A percentile compares a stretch with the other conserved stretches of the same genome.
phyloP scores from a whole-genome alignment of 2,797 vertebrate genomes.

The Sebastes trivittatus region DNA sequence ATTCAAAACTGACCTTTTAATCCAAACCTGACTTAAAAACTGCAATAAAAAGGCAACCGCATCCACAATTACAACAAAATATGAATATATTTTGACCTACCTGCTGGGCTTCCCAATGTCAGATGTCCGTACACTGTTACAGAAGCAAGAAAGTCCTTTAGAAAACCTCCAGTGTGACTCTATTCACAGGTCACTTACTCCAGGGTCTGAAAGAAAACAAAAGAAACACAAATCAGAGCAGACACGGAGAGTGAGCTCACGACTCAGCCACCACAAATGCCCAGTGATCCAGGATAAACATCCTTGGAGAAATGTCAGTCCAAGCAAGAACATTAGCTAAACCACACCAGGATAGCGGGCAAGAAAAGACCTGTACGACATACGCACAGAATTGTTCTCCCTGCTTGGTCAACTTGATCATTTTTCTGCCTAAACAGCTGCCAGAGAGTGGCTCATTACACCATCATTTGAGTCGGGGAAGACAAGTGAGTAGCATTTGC shows the following conservation, averaged over 20 bases:
- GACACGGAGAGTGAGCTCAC: slow-evolving; percentile 56
- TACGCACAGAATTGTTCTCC: slow-evolving; percentile 42
- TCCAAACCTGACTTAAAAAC: background rate
- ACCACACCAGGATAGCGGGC: slow-evolving; percentile 10
- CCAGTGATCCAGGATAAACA: slow-evolving; percentile 70
- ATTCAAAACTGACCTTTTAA: background rate
- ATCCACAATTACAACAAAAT: background rate
- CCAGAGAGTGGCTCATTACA: slow-evolving; percentile 70
- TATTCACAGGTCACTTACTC: slow-evolving; percentile 65
- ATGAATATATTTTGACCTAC: slow-evolving; percentile 54
- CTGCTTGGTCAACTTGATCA: slow-evolving; percentile 61
- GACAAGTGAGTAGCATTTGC: slow-evolving; percentile 48
- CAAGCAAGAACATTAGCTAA: slow-evolving; percentile 45
- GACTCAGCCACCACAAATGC: slow-evolving; percentile 55
- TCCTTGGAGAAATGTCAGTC: slow-evolving; percentile 66
- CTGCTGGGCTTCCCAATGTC: slow-evolving; percentile 58
- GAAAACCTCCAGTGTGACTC: slow-evolving; percentile 48
- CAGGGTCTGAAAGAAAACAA: slow-evolving; percentile 68
- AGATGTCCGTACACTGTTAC: slow-evolving; percentile 50
- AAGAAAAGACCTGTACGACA: slow-evolving; percentile 46
- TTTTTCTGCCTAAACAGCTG: slow-evolving; percentile 69
- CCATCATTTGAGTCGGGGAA: slow-evolving; percentile 49
- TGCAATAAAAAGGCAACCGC: background rate
- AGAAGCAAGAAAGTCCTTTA: slow-evolving; percentile 42
- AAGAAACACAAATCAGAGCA: slow-evolving; percentile 62